A percentile compares a stretch with the other conserved stretches of the same genome.
phyloP scores from a whole-genome alignment of 2,113 vertebrate genomes.

The Solenodon paradoxus region DNA sequence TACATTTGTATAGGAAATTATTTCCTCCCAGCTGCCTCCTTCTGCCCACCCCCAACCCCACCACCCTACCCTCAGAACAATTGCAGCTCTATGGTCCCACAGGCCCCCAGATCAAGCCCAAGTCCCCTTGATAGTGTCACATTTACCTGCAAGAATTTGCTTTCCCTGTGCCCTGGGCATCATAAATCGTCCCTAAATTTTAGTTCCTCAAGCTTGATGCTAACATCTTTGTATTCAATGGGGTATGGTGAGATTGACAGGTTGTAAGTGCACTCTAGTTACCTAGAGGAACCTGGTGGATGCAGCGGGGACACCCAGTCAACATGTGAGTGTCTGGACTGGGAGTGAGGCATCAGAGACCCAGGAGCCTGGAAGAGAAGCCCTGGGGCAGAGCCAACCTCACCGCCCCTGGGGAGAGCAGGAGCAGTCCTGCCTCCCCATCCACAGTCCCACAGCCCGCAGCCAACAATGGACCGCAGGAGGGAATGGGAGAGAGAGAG shows the following conservation, averaged over 20 bases:
- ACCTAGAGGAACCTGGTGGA: too few species aligned
- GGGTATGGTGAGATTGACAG: background rate
- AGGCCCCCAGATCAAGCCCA: background rate
- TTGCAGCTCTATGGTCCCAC: background rate
- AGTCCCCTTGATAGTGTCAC: background rate
- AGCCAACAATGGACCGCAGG: too few species aligned
- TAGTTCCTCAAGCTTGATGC: background rate
- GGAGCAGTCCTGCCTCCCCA: too few species aligned
- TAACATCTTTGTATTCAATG: background rate
- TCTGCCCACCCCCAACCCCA: background rate
- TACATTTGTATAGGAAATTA: slow-evolving; percentile 37
- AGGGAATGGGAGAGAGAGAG: too few species aligned
- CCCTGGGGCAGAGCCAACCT: too few species aligned
- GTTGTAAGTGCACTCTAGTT: background rate
- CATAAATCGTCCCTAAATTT: background rate
- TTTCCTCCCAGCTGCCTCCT: background rate
- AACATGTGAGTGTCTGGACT: too few species aligned
- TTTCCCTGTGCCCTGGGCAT: background rate
- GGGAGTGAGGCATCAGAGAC: too few species aligned
- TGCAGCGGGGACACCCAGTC: too few species aligned
- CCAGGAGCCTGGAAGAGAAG: too few species aligned
- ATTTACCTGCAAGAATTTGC: background rate
- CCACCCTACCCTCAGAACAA: background rate
- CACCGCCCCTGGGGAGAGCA: too few species aligned
- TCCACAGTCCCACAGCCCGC: too few species aligned